These are phyloP conservation scores for Ifrita kowaldi DNA, from an alignment of 2,113 vertebrate genomes.

Conservation along the genomic window DNA sequence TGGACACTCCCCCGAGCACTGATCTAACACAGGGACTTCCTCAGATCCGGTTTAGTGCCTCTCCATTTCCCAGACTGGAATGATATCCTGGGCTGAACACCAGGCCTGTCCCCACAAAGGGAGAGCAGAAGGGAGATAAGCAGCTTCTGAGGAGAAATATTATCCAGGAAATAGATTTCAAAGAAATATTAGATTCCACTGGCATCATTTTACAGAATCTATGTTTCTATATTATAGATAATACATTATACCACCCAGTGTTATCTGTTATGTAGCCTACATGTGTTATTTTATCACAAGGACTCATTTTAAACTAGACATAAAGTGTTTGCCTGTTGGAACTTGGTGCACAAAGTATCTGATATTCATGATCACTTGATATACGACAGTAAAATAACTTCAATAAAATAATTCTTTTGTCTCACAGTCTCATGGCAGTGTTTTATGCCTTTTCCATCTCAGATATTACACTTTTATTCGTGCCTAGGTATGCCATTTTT, in stretches of 20 bases:
- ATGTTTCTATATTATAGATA: not conserved
- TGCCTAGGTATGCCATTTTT: not conserved
- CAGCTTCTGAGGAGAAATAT: not conserved
- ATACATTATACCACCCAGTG: not conserved
- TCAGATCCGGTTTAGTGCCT: not conserved
- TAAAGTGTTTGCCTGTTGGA: not conserved
- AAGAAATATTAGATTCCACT: not conserved
- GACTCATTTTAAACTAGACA: not conserved
- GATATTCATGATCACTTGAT: not conserved
- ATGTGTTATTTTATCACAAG: constrained; percentile 27
- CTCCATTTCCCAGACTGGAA: not conserved
- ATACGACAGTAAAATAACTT: not conserved
- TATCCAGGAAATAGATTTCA: constrained; percentile 9
- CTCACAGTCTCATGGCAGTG: not conserved
- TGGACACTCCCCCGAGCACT: not conserved
- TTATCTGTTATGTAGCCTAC: not conserved
- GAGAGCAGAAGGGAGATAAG: not conserved
- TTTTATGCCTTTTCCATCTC: not conserved
- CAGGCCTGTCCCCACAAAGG: not conserved
- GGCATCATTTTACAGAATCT: constrained; percentile 14
- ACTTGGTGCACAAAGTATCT: not conserved
- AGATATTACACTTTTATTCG: not conserved
- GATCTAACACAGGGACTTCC: not conserved
- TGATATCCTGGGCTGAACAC: not conserved
- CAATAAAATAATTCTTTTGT: not conserved